Evolutionary conservation across 1,140 invertebrate genomes (phyloP).

Genomic region (Leptinotarsa lineolata): DNA sequence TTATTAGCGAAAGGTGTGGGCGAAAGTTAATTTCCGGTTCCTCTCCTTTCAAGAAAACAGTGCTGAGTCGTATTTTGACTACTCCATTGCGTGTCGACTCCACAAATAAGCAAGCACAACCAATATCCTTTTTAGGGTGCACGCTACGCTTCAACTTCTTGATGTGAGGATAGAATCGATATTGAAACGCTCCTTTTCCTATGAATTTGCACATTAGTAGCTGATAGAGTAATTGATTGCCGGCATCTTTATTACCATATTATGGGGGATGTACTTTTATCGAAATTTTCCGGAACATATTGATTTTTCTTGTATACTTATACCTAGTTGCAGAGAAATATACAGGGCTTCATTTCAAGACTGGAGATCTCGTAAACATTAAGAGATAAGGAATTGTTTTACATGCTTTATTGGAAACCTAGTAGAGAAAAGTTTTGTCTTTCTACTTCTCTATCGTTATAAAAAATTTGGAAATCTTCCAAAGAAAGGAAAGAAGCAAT

Average conservation of each 20-base stretch:
- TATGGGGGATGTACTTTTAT: not conserved
- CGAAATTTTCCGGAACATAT: not conserved
- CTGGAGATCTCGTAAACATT: too few species aligned
- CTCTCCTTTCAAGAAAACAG: conserved; percentile 26
- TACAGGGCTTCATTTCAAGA: too few species aligned
- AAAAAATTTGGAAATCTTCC: too few species aligned
- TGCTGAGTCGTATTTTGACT: conserved; percentile 12
- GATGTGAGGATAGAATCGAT: not conserved
- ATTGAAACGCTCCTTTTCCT: not conserved
- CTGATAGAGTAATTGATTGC: conserved; percentile 5
- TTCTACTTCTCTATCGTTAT: too few species aligned
- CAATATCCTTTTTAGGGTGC: not conserved
- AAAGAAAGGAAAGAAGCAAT: too few species aligned
- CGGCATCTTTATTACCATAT: too few species aligned
- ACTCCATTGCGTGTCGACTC: conserved; percentile 10
- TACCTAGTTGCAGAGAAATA: too few species aligned
- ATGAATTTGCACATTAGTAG: not conserved
- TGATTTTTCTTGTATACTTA: not conserved
- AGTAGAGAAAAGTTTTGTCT: too few species aligned
- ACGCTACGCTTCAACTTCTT: not conserved
- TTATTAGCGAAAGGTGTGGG: conserved; percentile 27
- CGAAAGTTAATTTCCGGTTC: conserved; percentile 25
- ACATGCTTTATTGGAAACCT: too few species aligned
- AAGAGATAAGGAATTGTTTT: too few species aligned
- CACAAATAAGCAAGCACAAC: conserved; percentile 1